phyloP scores from a whole-genome alignment of 1,140 invertebrate species.

The Cryptotermes secundus region DNA sequence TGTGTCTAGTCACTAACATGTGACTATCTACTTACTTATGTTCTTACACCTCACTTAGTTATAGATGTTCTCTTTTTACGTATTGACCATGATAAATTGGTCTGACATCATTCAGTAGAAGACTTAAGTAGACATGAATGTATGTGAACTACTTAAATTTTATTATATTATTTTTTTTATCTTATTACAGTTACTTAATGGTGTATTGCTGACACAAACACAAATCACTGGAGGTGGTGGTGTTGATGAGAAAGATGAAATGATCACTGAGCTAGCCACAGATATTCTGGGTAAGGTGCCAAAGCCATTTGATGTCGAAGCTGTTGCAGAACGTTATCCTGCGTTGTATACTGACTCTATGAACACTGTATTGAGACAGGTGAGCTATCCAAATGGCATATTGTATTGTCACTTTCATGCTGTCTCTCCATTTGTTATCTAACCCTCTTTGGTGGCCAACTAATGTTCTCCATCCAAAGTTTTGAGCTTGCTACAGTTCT shows the following conservation, averaged over 20 bases:
- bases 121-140: too few relatives aligned
- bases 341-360: conserved; percentile 88
- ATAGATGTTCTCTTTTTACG: too few relatives aligned
- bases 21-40: too few relatives aligned
- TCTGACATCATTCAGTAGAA: too few relatives aligned
- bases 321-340: conserved; percentile 68
- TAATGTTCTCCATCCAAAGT: too few relatives aligned
- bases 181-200: conserved; percentile 64
- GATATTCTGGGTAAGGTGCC: conserved; percentile 76
- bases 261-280: conserved; percentile 66
- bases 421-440: background rate
- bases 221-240: conserved; percentile 56
- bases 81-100: too few relatives aligned
- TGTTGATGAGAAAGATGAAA: conserved; percentile 61
- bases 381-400: conserved; percentile 37
- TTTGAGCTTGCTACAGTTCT: too few relatives aligned
- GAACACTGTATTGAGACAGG: conserved; percentile 86
- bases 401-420: too few relatives aligned
- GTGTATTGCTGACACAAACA: conserved; percentile 72
- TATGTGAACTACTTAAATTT: too few relatives aligned
- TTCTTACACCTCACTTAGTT: too few relatives aligned
- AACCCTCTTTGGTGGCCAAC: background rate
- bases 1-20: too few relatives aligned
- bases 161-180: conserved; percentile 9
- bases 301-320: conserved; percentile 62